Evolutionary conservation across 2,113 vertebrate genomes (phyloP).

Genomic region (Trochalopteron elliotii): DNA sequence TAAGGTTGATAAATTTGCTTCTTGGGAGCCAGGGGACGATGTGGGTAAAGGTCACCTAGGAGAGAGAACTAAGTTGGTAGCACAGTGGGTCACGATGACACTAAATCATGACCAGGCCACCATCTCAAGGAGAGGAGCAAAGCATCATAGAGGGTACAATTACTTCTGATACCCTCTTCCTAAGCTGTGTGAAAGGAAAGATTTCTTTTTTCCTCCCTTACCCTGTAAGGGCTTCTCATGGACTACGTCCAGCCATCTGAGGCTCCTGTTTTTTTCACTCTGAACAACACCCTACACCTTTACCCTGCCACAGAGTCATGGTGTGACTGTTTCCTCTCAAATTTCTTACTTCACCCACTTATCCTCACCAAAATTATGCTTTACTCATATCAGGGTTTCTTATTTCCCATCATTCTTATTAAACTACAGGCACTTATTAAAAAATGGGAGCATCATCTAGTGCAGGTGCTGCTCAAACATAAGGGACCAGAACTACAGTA

Average conservation of each 20-base stretch:
- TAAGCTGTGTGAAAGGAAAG: neutral
- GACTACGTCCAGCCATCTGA: neutral
- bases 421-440: neutral
- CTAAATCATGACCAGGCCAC: neutral
- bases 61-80: neutral
- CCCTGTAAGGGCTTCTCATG: neutral
- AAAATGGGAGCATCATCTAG: neutral
- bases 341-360: neutral
- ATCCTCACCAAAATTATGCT: neutral
- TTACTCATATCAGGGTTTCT: neutral
- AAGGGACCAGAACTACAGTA: neutral
- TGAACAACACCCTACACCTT: rapidly evolving
- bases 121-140: neutral
- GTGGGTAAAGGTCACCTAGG: neutral
- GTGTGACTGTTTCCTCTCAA: neutral
- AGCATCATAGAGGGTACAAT: neutral
- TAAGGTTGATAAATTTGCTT: neutral
- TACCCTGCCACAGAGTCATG: neutral
- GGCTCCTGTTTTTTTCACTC: neutral
- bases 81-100: neutral
- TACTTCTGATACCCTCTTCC: neutral
- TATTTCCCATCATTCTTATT: neutral
- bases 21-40: rapidly evolving
- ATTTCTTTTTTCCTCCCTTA: neutral
- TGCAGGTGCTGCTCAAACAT: neutral